phyloP scores from a whole-genome alignment of 2,113 vertebrate genomes.

The Apteryx owenii region DNA sequence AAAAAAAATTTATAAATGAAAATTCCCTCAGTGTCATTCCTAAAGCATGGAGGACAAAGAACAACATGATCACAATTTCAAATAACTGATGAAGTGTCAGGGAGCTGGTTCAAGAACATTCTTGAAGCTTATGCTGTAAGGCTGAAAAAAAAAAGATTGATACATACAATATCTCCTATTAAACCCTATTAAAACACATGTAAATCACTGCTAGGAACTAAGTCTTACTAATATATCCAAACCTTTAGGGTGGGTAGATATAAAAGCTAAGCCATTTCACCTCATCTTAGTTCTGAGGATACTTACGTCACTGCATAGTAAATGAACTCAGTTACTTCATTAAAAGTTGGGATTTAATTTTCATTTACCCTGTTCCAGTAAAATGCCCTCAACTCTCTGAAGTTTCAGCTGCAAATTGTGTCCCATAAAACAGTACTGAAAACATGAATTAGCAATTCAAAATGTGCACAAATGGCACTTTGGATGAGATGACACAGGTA shows the following conservation, averaged over 20 bases:
- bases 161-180: neutral
- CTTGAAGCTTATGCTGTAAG: neutral
- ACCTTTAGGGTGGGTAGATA: neutral
- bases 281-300: neutral
- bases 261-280: neutral
- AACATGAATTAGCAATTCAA: neutral
- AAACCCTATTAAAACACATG: neutral
- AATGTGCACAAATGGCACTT: neutral
- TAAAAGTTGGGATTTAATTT: neutral
- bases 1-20: constrained; percentile 11
- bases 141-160: constrained; percentile 6
- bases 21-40: neutral
- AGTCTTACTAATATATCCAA: neutral
- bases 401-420: neutral
- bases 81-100: neutral
- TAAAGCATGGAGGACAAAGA: neutral
- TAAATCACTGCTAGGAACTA: neutral
- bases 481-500: neutral
- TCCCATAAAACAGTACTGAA: neutral
- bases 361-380: neutral
- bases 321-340: neutral
- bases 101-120: neutral
- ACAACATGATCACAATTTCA: neutral
- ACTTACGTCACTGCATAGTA: neutral
- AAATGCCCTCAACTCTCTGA: neutral